Evolutionary conservation across 2,113 vertebrate genomes (phyloP), one percentile per base, ranked within the genome.

Genomic region (Catharus fuscescens): DNA sequence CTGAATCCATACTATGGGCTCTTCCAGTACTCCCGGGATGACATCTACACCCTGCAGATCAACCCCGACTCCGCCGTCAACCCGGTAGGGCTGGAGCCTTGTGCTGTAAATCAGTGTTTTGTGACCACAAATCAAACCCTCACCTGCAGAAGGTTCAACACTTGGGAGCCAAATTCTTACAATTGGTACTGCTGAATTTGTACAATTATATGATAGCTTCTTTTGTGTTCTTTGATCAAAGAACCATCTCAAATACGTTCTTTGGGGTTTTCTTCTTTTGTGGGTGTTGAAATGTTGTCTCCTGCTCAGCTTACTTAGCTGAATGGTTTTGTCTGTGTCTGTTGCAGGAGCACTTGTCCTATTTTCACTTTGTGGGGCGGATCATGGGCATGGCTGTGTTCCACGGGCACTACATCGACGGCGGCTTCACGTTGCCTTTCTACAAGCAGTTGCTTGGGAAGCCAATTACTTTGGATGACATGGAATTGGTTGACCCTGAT

Each of bases 341-440:
- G 90, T 96, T 96, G n/a, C 90, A 99, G 99, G 99, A 99, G 93
- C 99, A 99, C 94, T 97, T 99, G 95, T 99, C 99, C 0, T 99
- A 99, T 95, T 99, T 99, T 97, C 99, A 99, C 96, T 99, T 99
- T 19, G 99, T 99, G 86, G 99, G 99, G 15, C 98, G 99, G 60
- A 99, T 99, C 94, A 99, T 99, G 99, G 99, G 99, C 31, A 99
- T 99, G 99, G 99, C 99, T 8, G 99, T 99, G 92, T 99, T 99
- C 96, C 99, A 99, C 0, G 99, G 99, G 76, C 99, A 99, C 98
- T 99, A 99, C 95, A 99, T 99, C 1, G 99, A 99, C 12, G 99
- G 99, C 5, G 99, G 99, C 93, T 99, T 99, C 94, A 99, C 99
- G 0, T 94, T 99, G 60, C 99, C 99, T 77, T 99, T 99, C 97